A percentile compares a stretch with the other conserved stretches of the same genome.
Evolutionary conservation across 1,140 invertebrate genomes (phyloP).

Genomic region (Nymphalis io): DNA sequence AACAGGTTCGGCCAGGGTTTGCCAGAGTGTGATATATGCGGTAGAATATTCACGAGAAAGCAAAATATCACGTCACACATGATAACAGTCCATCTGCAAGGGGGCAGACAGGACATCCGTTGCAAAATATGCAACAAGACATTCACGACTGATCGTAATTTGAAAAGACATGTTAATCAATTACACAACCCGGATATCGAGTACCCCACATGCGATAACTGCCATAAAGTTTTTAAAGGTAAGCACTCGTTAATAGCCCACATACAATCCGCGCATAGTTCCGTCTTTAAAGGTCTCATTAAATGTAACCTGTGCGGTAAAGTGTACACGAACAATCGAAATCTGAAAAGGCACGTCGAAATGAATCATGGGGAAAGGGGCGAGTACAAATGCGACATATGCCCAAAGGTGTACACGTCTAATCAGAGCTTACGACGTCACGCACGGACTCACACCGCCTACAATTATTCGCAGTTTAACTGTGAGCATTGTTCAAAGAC

Average conservation of each 20-base stretch:
- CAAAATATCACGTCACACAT: constrained; percentile 66
- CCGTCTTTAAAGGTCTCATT: constrained; percentile 28
- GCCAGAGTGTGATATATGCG: constrained; percentile 69
- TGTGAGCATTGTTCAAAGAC: constrained; percentile 46
- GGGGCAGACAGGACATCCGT: constrained; percentile 38
- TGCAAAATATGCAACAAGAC: constrained; percentile 56
- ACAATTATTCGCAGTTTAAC: constrained; percentile 29
- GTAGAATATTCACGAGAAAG: constrained; percentile 62
- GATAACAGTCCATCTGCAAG: constrained; percentile 60
- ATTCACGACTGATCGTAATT: constrained; percentile 58
- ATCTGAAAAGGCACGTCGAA: constrained; percentile 58
- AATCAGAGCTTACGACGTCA: constrained; percentile 63
- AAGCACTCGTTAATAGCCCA: constrained; percentile 53
- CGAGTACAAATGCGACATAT: constrained; percentile 53
- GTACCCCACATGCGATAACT: constrained; percentile 55
- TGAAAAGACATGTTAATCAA: constrained; percentile 56
- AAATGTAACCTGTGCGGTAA: constrained; percentile 60
- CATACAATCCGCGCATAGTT: constrained; percentile 37
- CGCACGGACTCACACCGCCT: constrained; percentile 36
- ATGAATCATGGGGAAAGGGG: constrained; percentile 53
- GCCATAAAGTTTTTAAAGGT: constrained; percentile 53
- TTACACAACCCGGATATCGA: constrained; percentile 53
- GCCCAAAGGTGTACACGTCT: constrained; percentile 62
- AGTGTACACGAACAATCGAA: constrained; percentile 54
- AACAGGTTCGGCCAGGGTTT: constrained; percentile 52